Base-by-base conservation (phyloP, 1,140 invertebrate genomes). In the Papilio xuthus region DNA sequence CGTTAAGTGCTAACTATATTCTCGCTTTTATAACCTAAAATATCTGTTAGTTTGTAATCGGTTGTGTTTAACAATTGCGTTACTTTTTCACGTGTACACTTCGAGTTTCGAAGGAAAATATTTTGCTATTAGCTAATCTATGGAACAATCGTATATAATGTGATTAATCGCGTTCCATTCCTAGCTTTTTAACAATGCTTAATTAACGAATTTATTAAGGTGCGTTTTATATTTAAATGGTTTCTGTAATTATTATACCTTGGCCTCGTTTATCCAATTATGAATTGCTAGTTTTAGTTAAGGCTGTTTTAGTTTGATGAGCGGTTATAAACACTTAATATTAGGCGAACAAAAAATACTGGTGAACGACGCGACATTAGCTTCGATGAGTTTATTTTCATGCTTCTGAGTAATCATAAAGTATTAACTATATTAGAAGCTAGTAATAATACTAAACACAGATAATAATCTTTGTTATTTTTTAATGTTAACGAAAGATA, bases 141-240 rank as follows among this genome's bases (percentile, higher is more conserved):
- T 72, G 53, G 79, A 42, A 44, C 37, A 69, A 81, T 78, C 80
- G 82, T 80, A 81, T 82, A 85, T 86, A 86, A 80, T 82, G 72
- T 81, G 81, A 84, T 84, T 82, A 80, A 83, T 79, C 69, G 81
- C 77, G 81, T 81, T 85, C 77, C 81, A 81, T 85, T 87, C 84
- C 82, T 85, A 75, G 79, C 82, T 81, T 79, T 79, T 73, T 80
- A 82, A 83, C 83, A 84, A 81, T 81, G 82, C 80, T 88, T 90
- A 88, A 90, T 88, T 86, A 88, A 87, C 85, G 86, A 83, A 85
- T 86, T 85, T 85, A 88, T 85, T 78, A 80, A 82, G 86, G 82
- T 42, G 79, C 85, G 81, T 86, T 84, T 86, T 85, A 87, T 85
- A 84, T 81, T 80, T 82, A 78, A 74, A 74, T 80, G 70, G 26